phyloP scores from a whole-genome alignment of 2,888 invertebrate species.

The Oligia fasciuncula region DNA sequence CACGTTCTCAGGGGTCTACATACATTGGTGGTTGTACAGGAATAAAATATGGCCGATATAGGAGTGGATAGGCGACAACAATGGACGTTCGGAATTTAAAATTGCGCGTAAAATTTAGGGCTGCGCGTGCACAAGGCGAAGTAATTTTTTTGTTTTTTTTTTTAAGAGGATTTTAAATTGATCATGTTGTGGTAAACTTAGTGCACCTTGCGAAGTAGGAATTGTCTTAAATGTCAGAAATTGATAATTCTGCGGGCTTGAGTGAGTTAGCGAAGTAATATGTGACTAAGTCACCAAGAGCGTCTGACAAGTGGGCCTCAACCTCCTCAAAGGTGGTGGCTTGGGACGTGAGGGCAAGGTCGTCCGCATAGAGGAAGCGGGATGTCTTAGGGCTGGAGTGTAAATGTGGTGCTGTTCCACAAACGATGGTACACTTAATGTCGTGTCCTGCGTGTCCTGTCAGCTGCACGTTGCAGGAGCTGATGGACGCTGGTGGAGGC shows the following conservation, averaged over 20 bases:
- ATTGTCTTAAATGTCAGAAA: slow-evolving; percentile 26
- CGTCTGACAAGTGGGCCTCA: no score
- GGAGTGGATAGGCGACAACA: slow-evolving; percentile 83
- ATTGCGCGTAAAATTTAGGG: slow-evolving; percentile 83
- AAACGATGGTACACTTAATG: no score
- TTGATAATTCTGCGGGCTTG: background rate
- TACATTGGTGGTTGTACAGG: slow-evolving; percentile 70
- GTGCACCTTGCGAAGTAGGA: slow-evolving; percentile 26
- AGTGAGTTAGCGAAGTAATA: no score
- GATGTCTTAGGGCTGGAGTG: no score
- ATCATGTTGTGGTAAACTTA: slow-evolving; percentile 40
- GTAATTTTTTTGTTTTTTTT: slow-evolving; percentile 22
- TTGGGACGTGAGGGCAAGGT: no score
- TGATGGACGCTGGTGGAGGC: no score
- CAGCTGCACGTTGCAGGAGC: no score
- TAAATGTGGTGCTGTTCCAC: no score
- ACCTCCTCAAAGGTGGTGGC: no score
- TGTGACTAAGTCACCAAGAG: no score
- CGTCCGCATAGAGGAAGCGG: no score
- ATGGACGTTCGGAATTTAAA: slow-evolving; percentile 86
- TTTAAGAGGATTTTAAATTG: slow-evolving; percentile 42
- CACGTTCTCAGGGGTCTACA: slow-evolving; percentile 61
- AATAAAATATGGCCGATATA: slow-evolving; percentile 84
- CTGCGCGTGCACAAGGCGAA: slow-evolving; percentile 63
- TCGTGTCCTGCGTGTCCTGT: no score